Conservation (phyloP, 2,888 invertebrate genomes). For the Hypena proboscidalis region DNA sequence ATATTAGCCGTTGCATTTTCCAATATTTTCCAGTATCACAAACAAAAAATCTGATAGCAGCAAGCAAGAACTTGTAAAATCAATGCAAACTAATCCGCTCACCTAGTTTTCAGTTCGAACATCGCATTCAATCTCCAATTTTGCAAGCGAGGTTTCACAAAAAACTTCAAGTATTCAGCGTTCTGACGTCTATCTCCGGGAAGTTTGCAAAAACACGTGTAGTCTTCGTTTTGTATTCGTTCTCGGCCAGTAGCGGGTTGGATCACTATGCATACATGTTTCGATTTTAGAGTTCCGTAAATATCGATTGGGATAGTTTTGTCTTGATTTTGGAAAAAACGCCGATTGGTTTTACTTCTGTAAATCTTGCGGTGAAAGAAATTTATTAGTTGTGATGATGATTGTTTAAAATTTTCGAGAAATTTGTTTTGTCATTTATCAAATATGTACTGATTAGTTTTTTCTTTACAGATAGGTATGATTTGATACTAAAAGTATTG, state of each 20-base stretch:
- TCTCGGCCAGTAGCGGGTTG: conserved; percentile 26
- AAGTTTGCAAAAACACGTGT: conserved; percentile 24
- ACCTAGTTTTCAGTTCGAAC: conserved; percentile 3
- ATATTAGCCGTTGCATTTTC: too few species aligned
- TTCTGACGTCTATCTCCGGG: conserved; percentile 13
- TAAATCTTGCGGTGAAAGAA: too few species aligned
- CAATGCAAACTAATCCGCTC: not conserved
- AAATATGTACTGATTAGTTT: too few species aligned
- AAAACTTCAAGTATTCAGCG: conserved; percentile 7
- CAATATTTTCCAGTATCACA: too few species aligned
- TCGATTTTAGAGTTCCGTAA: conserved; percentile 12
- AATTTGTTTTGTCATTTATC: too few species aligned
- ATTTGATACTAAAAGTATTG: too few species aligned
- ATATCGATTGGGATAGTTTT: too few species aligned
- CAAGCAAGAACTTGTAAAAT: not conserved
- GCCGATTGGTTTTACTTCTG: too few species aligned
- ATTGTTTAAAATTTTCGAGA: too few species aligned
- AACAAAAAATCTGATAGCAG: too few species aligned
- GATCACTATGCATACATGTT: conserved; percentile 37
- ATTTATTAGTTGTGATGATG: too few species aligned
- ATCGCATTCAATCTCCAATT: conserved; percentile 7
- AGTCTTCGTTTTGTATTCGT: conserved; percentile 29
- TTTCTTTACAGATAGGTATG: too few species aligned
- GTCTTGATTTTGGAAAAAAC: not conserved
- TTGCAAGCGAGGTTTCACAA: conserved; percentile 9